phyloP scores from a whole-genome alignment of 64 coral and sea anemone genomes.

The Orbicella faveolata region DNA sequence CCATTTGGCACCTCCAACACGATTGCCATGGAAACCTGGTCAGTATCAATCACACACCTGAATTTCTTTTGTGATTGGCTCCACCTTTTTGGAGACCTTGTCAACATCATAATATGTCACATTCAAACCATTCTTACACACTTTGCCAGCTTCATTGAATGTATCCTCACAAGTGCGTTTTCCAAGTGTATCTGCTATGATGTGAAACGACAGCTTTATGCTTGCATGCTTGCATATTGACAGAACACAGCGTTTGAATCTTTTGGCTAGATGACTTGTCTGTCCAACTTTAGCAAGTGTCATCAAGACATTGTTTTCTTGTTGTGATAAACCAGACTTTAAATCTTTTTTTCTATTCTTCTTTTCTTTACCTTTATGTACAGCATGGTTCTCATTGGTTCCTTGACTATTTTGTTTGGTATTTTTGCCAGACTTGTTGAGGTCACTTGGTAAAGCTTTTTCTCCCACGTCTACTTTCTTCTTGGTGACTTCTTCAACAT shows the following conservation, averaged over 20 bases:
- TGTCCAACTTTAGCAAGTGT: constrained; percentile 34
- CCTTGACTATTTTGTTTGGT: not conserved
- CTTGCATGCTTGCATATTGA: constrained; percentile 38
- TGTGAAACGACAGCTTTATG: constrained; percentile 29
- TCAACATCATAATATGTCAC: constrained; percentile 61
- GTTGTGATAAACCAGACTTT: not conserved
- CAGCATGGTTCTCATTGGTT: not conserved
- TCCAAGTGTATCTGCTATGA: constrained; percentile 32
- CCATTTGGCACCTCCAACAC: no score
- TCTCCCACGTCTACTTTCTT: not conserved
- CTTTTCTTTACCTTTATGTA: not conserved
- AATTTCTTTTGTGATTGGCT: constrained; percentile 52
- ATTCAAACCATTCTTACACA: constrained; percentile 8
- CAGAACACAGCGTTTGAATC: constrained; percentile 27
- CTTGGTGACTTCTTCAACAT: not conserved
- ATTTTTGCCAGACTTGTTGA: not conserved
- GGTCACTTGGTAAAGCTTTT: not conserved
- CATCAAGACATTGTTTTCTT: constrained; percentile 47
- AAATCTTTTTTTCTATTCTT: not conserved
- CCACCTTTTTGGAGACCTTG: constrained; percentile 41
- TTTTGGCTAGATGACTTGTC: constrained; percentile 23
- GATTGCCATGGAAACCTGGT: not conserved
- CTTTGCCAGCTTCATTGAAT: constrained; percentile 29
- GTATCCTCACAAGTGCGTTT: constrained; percentile 15
- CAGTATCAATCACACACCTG: constrained; percentile 43